Conservation (phyloP, 35 echinoderm and acorn worm genomes). For the Ophioderma brevispina region DNA sequence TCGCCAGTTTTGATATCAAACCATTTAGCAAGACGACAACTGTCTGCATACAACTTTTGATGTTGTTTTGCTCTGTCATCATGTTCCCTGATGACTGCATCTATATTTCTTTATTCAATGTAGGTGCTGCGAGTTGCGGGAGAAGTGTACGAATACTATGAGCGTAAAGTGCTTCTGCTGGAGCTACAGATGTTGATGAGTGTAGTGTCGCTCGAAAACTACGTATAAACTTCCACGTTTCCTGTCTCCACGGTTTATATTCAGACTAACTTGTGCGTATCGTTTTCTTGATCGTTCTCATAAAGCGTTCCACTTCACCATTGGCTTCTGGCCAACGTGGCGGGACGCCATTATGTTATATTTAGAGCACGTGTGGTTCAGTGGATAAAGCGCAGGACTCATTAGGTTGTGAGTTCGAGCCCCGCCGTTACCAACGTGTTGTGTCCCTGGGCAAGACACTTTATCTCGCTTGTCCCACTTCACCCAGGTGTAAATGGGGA, state of each 20-base stretch:
- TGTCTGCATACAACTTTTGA: too few relatives aligned
- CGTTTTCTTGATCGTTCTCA: conserved; percentile 29
- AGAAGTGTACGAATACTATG: not conserved
- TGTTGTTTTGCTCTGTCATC: too few relatives aligned
- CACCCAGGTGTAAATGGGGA: too few relatives aligned
- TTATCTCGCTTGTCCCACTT: too few relatives aligned
- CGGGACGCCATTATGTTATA: not conserved
- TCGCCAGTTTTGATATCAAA: not conserved
- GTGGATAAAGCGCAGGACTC: too few relatives aligned
- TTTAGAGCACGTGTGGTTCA: too few relatives aligned
- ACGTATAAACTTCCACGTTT: conserved; percentile 39
- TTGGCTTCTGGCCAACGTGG: conserved; percentile 30
- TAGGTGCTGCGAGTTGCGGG: not conserved
- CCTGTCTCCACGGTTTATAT: conserved; percentile 62
- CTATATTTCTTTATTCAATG: not conserved
- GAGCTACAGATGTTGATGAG: conserved; percentile 22
- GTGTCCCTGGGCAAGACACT: too few relatives aligned
- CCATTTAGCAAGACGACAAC: not conserved
- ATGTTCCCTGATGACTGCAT: not conserved
- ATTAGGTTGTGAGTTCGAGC: too few relatives aligned
- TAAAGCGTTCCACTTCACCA: conserved; percentile 67
- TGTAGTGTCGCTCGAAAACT: conserved; percentile 62
- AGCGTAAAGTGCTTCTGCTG: conserved; percentile 22
- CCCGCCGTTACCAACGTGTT: too few relatives aligned
- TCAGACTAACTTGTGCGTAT: conserved; percentile 22